Conservation (phyloP, 2,888 invertebrate genomes). For the Diplolepis rosae region DNA sequence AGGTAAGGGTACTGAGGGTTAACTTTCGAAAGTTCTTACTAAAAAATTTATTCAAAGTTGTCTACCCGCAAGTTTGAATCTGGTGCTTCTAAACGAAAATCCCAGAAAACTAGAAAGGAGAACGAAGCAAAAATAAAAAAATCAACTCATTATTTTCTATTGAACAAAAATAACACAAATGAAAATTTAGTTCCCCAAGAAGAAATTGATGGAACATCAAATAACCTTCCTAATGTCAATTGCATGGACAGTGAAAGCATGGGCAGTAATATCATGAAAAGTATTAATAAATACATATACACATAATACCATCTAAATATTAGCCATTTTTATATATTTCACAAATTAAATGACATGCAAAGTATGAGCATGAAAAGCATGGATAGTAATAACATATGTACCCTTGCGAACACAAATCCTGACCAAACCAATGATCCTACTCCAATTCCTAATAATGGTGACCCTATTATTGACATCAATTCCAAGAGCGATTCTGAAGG, state of each 20-base stretch:
- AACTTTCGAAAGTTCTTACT: background rate
- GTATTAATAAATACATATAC: too few species aligned
- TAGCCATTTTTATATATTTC: too few species aligned
- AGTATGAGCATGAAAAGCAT: background rate
- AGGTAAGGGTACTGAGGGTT: too few species aligned
- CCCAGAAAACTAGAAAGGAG: background rate
- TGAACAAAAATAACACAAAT: background rate
- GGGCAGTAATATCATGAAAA: background rate
- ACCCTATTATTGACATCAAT: background rate
- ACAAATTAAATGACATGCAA: too few species aligned
- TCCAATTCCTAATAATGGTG: background rate
- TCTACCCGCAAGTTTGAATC: background rate
- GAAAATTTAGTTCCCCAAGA: background rate
- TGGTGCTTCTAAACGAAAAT: background rate
- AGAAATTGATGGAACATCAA: background rate
- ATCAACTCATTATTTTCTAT: background rate
- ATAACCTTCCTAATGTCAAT: background rate
- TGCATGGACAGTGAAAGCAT: background rate
- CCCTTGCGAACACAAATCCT: background rate
- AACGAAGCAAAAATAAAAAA: background rate
- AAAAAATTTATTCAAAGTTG: background rate
- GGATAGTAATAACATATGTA: background rate
- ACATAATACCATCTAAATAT: too few species aligned
- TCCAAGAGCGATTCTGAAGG: background rate
- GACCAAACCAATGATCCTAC: background rate